Conservation (phyloP, 2,888 invertebrate species). For the Drosophila nr. medialis region DNA sequence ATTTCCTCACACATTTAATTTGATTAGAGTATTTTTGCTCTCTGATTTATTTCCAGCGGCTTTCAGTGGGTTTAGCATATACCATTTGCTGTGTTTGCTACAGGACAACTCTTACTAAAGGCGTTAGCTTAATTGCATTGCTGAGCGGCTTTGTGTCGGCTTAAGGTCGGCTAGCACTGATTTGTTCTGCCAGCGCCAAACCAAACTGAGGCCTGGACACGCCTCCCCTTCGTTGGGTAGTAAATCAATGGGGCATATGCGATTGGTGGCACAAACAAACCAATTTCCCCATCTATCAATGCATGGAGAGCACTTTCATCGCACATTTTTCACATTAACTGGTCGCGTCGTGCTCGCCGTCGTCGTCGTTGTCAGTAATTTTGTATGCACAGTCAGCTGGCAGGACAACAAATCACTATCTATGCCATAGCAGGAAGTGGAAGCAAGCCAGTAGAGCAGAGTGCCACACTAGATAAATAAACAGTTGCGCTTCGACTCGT, state of each 20-base stretch:
- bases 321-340: constrained; percentile 79
- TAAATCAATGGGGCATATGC: constrained; percentile 67
- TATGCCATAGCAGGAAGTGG: constrained; percentile 46
- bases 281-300: constrained; percentile 58
- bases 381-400: constrained; percentile 72
- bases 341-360: constrained; percentile 39
- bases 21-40: background rate
- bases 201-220: constrained; percentile 15
- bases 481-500: constrained; percentile 50
- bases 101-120: constrained; percentile 26
- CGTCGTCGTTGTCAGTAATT: constrained; percentile 65
- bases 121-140: constrained; percentile 72
- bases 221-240: constrained; percentile 34
- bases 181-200: constrained; percentile 57
- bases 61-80: background rate
- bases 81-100: background rate
- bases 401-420: constrained; percentile 75
- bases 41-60: background rate
- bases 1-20: background rate
- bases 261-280: constrained; percentile 48
- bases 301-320: constrained; percentile 65
- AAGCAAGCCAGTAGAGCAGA: constrained; percentile 24
- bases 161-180: constrained; percentile 67
- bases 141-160: constrained; percentile 75
- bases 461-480: constrained; percentile 56